phyloP scores from a whole-genome alignment of 2,888 invertebrate genomes.

The Lordiphosa fenestrarum region DNA sequence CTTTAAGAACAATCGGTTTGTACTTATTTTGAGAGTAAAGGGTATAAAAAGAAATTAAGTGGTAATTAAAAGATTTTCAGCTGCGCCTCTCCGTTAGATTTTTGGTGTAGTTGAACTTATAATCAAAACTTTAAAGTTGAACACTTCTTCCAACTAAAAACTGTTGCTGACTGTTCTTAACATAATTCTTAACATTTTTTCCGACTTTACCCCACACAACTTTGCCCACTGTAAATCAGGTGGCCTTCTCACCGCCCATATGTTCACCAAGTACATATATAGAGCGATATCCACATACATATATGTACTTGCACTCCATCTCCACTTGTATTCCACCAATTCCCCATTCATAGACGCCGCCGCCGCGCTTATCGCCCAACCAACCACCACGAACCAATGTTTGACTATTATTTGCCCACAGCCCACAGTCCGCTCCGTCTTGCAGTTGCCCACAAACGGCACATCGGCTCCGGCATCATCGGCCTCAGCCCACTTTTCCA shows the following conservation, averaged over 20 bases:
- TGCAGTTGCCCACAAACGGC: constrained; percentile 25
- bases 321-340: constrained; percentile 24
- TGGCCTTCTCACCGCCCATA: constrained; percentile 21
- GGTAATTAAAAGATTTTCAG: too few species aligned
- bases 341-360: constrained; percentile 24
- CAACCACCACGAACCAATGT: constrained; percentile 22
- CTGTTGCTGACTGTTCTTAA: too few species aligned
- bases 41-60: too few species aligned
- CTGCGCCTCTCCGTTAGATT: too few species aligned
- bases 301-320: constrained; percentile 8
- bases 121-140: too few species aligned
- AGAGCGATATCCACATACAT: not conserved
- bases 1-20: too few species aligned
- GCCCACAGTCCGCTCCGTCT: constrained; percentile 18
- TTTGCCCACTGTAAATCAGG: constrained; percentile 23
- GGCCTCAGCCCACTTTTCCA: constrained; percentile 36
- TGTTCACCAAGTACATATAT: constrained; percentile 11
- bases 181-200: not conserved
- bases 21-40: too few species aligned
- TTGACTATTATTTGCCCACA: constrained; percentile 37
- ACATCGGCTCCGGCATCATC: constrained; percentile 3
- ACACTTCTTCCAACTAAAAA: too few species aligned
- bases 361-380: constrained; percentile 28
- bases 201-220: not conserved
- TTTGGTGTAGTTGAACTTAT: too few species aligned